Evolutionary conservation across 1,140 invertebrate species (phyloP).

Genomic region (Xylocopa sonorina): DNA sequence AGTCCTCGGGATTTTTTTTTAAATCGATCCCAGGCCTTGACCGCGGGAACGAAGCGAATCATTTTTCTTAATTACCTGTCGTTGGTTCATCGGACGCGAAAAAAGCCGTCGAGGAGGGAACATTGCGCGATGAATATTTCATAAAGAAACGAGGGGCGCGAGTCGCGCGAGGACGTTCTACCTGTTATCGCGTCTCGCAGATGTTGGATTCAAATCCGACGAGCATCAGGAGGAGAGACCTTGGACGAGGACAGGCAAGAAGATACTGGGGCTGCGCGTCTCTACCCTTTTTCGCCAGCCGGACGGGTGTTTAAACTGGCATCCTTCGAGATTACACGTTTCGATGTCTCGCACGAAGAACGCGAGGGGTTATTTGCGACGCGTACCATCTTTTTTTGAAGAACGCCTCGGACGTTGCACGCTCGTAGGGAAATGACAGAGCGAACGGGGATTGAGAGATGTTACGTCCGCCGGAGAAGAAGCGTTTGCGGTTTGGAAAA

Average conservation of each 20-base stretch:
- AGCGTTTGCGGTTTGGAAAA: background rate
- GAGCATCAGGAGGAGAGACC: background rate
- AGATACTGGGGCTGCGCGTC: background rate
- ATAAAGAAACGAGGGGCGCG: background rate
- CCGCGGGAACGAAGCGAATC: background rate
- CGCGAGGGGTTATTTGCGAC: background rate
- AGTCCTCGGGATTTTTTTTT: background rate
- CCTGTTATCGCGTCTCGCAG: background rate
- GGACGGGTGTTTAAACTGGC: constrained; percentile 13
- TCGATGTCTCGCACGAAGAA: background rate
- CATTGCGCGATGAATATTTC: background rate
- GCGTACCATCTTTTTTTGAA: background rate
- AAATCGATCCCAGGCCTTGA: background rate
- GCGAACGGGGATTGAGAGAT: constrained; percentile 16
- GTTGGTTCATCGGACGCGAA: no score
- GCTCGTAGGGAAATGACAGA: constrained; percentile 1
- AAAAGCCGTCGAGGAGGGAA: no score
- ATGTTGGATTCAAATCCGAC: background rate
- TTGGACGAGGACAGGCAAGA: background rate
- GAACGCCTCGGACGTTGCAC: background rate
- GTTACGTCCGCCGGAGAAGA: background rate
- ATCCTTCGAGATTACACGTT: background rate
- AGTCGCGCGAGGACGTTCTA: background rate
- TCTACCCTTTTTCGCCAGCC: constrained; percentile 18
- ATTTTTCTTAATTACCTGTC: background rate